Evolutionary conservation across 2,888 invertebrate species (phyloP).

Genomic region (Villa cingulata): DNA sequence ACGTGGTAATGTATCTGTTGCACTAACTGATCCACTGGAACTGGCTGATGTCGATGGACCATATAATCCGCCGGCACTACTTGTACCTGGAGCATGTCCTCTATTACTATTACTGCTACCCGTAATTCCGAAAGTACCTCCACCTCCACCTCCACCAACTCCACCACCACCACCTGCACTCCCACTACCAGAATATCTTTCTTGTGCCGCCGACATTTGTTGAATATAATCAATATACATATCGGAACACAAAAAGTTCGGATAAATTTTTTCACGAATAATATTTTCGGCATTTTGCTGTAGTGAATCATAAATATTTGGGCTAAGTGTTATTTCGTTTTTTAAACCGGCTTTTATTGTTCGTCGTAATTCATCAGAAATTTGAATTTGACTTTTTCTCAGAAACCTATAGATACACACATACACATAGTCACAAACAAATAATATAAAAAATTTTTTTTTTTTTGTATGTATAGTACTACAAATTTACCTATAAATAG

Average conservation of each 20-base stretch:
- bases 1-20: constrained; percentile 38
- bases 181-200: constrained; percentile 29
- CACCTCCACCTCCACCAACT: constrained; percentile 15
- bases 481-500: constrained; percentile 65
- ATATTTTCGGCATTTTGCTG: constrained; percentile 65
- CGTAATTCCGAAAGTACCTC: constrained; percentile 5
- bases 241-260: constrained; percentile 84
- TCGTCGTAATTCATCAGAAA: constrained; percentile 67
- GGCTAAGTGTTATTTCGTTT: constrained; percentile 54
- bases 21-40: constrained; percentile 35
- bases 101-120: background rate
- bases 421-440: constrained; percentile 1
- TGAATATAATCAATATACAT: constrained; percentile 77
- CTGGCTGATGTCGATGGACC: constrained; percentile 35
- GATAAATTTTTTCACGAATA: constrained; percentile 79
- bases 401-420: constrained; percentile 46
- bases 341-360: constrained; percentile 62
- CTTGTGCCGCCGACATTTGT: constrained; percentile 41
- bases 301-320: constrained; percentile 73
- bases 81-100: constrained; percentile 7
- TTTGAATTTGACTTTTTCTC: constrained; percentile 65
- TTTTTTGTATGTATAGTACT: too few species aligned
- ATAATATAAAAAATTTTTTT: background rate
- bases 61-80: constrained; percentile 20
- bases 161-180: too few species aligned